Evolutionary conservation across 2,113 vertebrate species (phyloP).

Genomic region (Pseudorhombus dupliciocellatus): DNA sequence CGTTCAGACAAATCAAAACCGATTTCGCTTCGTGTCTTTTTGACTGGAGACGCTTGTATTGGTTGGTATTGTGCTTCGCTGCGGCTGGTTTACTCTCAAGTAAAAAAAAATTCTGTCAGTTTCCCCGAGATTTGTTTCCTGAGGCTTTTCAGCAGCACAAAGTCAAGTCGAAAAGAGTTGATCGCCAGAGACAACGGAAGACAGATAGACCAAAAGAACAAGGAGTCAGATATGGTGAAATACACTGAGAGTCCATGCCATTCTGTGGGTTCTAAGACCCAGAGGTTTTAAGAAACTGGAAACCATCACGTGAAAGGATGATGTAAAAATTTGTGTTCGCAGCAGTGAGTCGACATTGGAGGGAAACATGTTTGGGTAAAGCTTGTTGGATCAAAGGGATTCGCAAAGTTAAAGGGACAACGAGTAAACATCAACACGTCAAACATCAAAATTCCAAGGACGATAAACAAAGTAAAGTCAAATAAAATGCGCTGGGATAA

Average conservation of each 20-base stretch:
- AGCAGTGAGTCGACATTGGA: no score
- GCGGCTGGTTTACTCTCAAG: background rate
- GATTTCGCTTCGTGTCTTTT: constrained; percentile 48
- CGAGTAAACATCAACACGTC: no score
- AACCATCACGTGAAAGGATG: background rate
- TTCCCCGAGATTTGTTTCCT: constrained; percentile 32
- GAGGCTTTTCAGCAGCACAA: constrained; percentile 1
- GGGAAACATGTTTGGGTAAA: no score
- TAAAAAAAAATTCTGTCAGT: constrained; percentile 13
- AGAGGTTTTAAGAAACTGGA: background rate
- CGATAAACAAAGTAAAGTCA: background rate
- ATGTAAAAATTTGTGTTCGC: background rate
- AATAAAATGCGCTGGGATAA: background rate
- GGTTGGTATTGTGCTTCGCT: constrained; percentile 10
- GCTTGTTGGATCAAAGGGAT: no score
- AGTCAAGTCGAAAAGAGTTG: background rate
- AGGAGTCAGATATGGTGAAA: background rate
- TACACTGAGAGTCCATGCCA: background rate
- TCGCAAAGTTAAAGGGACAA: no score
- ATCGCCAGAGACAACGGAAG: constrained; percentile 19
- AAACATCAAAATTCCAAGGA: no score
- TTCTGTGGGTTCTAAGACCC: background rate
- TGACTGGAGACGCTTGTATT: constrained; percentile 2
- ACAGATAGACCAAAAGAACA: background rate
- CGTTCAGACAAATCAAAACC: constrained; percentile 49